Conservation (phyloP, 2,888 invertebrate genomes). For the Stenotaenia linearis region DNA sequence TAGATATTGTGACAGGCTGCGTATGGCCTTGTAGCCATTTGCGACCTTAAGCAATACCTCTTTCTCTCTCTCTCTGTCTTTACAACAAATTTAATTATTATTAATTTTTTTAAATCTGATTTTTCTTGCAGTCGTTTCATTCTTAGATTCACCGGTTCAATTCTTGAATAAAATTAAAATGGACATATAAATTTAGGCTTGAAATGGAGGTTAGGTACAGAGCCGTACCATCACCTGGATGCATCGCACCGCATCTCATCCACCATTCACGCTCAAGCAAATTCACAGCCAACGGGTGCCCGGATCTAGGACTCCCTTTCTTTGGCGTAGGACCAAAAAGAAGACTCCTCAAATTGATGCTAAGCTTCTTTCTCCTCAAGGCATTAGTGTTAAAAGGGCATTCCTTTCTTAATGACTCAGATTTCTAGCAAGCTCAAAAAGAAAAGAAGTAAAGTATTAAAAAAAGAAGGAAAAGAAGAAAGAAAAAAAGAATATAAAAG, state of each 20-base stretch:
- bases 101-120: too few relatives aligned
- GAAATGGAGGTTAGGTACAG: too few relatives aligned
- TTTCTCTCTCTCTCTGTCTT: too few relatives aligned
- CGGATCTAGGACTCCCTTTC: background rate
- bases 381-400: slow-evolving; percentile 27
- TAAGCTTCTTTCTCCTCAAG: slow-evolving; percentile 21
- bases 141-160: too few relatives aligned
- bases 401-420: slow-evolving; percentile 24
- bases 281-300: background rate
- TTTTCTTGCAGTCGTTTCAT: too few relatives aligned
- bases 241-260: background rate
- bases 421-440: background rate
- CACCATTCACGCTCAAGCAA: background rate
- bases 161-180: too few relatives aligned
- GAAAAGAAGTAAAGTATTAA: background rate
- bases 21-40: too few relatives aligned
- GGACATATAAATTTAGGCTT: too few relatives aligned
- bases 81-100: too few relatives aligned
- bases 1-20: too few relatives aligned
- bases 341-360: slow-evolving; percentile 13
- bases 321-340: slow-evolving; percentile 9
- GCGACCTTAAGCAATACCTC: too few relatives aligned
- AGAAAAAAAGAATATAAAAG: background rate
- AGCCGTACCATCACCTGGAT: background rate
- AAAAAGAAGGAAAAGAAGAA: background rate